Evolutionary conservation across 2,113 vertebrate species (phyloP).

Genomic region (Ctenomys sociabilis): DNA sequence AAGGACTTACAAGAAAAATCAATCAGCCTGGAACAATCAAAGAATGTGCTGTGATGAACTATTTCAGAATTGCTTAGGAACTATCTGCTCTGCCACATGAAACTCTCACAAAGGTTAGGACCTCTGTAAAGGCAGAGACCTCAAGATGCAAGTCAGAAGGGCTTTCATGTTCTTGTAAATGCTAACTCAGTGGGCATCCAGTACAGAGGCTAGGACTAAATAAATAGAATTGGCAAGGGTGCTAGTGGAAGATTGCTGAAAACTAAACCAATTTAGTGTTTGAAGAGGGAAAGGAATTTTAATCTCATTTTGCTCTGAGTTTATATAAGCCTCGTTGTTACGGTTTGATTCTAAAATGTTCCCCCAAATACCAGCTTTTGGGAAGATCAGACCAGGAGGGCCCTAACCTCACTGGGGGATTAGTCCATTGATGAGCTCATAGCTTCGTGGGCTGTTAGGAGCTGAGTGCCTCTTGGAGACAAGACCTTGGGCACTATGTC

Average conservation of each 20-base stretch:
- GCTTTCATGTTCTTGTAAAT: neutral
- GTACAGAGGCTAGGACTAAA: accelerated
- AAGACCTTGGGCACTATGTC: neutral
- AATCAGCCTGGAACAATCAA: neutral
- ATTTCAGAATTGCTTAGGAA: neutral
- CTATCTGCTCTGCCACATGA: neutral
- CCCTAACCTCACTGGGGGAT: neutral
- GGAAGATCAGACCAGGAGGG: neutral
- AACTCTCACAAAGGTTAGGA: neutral
- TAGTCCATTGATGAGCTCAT: neutral
- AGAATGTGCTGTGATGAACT: neutral
- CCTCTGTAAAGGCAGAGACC: neutral
- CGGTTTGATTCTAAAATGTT: neutral
- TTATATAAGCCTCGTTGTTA: neutral
- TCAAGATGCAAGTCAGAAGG: neutral
- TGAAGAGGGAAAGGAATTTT: neutral
- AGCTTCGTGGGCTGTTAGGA: neutral
- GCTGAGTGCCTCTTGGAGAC: neutral
- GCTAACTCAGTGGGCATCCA: neutral
- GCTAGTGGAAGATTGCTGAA: neutral
- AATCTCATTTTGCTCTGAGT: neutral
- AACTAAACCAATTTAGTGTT: neutral
- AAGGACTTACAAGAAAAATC: neutral
- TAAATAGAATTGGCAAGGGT: neutral
- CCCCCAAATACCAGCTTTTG: neutral